A percentile compares a stretch with the other conserved stretches of the same genome.
Conservation (phyloP, 1,140 invertebrate species). For the Dendrolimus punctatus region DNA sequence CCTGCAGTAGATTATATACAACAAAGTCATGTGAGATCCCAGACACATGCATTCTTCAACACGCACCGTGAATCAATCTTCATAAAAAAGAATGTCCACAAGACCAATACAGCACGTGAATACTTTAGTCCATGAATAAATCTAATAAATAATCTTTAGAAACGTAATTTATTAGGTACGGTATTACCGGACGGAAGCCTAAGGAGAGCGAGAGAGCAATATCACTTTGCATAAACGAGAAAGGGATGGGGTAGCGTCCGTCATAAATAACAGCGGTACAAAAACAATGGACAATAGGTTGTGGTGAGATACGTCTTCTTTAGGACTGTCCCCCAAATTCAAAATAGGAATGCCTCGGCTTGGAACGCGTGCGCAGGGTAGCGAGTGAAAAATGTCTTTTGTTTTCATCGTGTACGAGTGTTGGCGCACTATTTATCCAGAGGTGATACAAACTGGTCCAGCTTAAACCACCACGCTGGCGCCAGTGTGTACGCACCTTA, state of each 20-base stretch:
- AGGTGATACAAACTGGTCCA: too few species aligned
- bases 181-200: slow-evolving; percentile 61
- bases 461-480: too few species aligned
- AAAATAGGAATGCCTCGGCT: slow-evolving; percentile 24
- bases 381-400: too few species aligned
- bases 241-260: slow-evolving; percentile 43
- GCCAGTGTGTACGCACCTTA: too few species aligned
- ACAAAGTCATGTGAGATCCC: too few species aligned
- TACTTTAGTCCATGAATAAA: slow-evolving; percentile 52
- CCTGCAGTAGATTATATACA: too few species aligned
- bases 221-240: slow-evolving; percentile 14
- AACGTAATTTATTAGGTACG: slow-evolving; percentile 61
- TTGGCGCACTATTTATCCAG: neutral
- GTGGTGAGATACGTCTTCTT: slow-evolving; percentile 67
- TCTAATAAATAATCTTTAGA: slow-evolving; percentile 68
- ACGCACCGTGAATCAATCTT: neutral
- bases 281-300: slow-evolving; percentile 71
- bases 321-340: slow-evolving; percentile 38
- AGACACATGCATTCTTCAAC: too few species aligned
- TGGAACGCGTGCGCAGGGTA: slow-evolving; percentile 51
- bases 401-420: too few species aligned
- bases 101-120: slow-evolving; percentile 61
- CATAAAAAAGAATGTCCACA: slow-evolving; percentile 19
- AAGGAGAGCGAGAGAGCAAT: slow-evolving; percentile 22
- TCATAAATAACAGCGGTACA: slow-evolving; percentile 65